phyloP scores from a whole-genome alignment of 2,797 vertebrate species.

The Myripristis jacobus region DNA sequence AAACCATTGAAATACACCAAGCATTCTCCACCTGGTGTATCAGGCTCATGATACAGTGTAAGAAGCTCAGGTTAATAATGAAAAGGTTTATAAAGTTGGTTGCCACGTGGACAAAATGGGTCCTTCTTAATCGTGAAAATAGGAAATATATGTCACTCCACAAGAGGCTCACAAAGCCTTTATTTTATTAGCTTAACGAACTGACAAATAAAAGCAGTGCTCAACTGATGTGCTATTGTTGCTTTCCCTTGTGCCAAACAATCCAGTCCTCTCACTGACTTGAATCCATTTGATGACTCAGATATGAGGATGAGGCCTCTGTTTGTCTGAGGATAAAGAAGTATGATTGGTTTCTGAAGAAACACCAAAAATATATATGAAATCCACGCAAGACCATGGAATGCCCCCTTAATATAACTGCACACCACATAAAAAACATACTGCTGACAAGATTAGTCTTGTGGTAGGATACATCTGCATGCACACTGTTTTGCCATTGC shows the following conservation, averaged over 20 bases:
- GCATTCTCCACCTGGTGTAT: constrained; percentile 6
- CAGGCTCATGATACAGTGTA: constrained; percentile 11
- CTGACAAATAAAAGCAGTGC: not conserved
- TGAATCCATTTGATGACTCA: constrained; percentile 23
- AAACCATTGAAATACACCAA: constrained; percentile 19
- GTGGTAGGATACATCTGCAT: not conserved
- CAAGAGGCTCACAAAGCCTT: not conserved
- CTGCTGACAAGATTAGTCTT: not conserved
- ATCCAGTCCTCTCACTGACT: constrained; percentile 16
- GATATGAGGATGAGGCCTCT: constrained; percentile 14
- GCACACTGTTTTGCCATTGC: not conserved
- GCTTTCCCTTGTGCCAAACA: not conserved
- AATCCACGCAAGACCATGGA: constrained; percentile 1
- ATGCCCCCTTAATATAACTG: constrained; percentile 12
- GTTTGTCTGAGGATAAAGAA: constrained; percentile 15
- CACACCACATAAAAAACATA: not conserved
- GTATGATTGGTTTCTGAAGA: constrained; percentile 11
- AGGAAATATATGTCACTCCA: constrained; percentile 11
- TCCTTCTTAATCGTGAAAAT: constrained; percentile 5
- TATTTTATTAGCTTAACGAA: constrained; percentile 16
- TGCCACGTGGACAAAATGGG: too few relatives aligned
- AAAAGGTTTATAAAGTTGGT: too few relatives aligned
- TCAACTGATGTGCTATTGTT: not conserved
- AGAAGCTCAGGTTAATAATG: constrained; percentile 20
- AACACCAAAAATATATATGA: constrained; percentile 11